These are phyloP conservation scores for Propithecus coquereli DNA, from an alignment of 2,113 vertebrate species.

Conservation along the genomic window DNA sequence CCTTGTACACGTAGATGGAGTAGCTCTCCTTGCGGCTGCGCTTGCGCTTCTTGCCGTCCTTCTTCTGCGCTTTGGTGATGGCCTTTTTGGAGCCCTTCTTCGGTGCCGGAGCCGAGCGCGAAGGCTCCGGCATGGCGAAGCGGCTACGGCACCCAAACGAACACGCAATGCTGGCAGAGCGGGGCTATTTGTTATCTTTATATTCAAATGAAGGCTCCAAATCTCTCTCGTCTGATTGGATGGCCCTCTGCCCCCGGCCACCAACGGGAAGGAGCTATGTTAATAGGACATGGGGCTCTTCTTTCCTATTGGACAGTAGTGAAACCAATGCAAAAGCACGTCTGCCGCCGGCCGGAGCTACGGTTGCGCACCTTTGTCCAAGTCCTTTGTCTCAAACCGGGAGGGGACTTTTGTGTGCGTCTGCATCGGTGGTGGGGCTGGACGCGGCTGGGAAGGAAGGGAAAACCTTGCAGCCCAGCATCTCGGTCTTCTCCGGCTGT, in stretches of 20 bases:
- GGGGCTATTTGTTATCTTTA: slow-evolving; percentile 20
- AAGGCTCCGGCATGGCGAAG: not conserved
- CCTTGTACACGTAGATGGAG: slow-evolving; percentile 76
- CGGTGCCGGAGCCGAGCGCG: not conserved
- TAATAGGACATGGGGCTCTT: not conserved
- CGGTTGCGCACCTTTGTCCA: not conserved
- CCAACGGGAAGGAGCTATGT: fast-evolving
- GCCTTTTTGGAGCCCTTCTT: slow-evolving; percentile 21
- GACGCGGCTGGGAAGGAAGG: not conserved
- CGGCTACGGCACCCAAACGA: fast-evolving
- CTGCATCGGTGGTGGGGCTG: fast-evolving
- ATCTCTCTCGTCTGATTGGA: not conserved
- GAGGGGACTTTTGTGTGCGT: not conserved
- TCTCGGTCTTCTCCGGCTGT: not conserved
- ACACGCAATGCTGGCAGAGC: fast-evolving
- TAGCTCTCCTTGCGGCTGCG: slow-evolving; percentile 69
- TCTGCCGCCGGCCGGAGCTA: fast-evolving
- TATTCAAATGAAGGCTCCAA: slow-evolving; percentile 74
- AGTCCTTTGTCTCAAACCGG: not conserved
- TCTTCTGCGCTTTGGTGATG: slow-evolving; percentile 22
- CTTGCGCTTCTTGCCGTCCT: not conserved
- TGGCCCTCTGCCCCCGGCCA: fast-evolving
- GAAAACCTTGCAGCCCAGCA: not conserved
- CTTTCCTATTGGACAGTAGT: not conserved
- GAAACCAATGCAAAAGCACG: slow-evolving; percentile 24